Evolutionary conservation across 2,888 invertebrate genomes (phyloP).

Genomic region (Oxycera nigricornis): DNA sequence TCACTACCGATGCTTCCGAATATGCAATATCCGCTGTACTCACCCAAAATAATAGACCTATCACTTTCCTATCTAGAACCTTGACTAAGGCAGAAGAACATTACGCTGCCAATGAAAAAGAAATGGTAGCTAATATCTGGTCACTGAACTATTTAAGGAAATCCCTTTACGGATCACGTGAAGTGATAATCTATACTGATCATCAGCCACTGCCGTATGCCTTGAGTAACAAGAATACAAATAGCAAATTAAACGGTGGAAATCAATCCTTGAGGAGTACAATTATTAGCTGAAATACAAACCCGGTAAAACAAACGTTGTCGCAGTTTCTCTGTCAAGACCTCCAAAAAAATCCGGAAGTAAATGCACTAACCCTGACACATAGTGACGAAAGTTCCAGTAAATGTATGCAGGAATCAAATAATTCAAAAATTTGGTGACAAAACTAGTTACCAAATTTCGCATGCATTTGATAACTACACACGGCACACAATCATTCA

Average conservation of each 20-base stretch:
- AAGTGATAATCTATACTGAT: constrained; percentile 26
- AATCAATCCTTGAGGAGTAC: constrained; percentile 43
- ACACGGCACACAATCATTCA: neutral
- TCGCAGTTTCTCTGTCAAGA: constrained; percentile 43
- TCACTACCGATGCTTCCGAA: constrained; percentile 34
- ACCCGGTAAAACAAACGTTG: constrained; percentile 42
- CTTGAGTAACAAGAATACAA: constrained; percentile 47
- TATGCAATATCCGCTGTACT: constrained; percentile 13
- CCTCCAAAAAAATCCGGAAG: too few relatives aligned
- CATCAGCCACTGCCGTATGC: constrained; percentile 1
- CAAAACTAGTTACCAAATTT: neutral
- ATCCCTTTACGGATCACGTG: neutral
- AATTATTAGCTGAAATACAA: constrained; percentile 31
- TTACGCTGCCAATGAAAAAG: constrained; percentile 36
- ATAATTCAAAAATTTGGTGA: too few relatives aligned
- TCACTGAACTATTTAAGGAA: neutral
- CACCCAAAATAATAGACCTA: neutral
- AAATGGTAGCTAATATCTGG: constrained; percentile 33
- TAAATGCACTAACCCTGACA: neutral
- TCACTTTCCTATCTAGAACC: constrained; percentile 23
- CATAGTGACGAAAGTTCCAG: neutral
- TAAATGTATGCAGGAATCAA: too few relatives aligned
- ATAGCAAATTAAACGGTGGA: constrained; percentile 46
- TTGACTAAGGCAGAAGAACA: constrained; percentile 12
- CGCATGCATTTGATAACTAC: neutral